Percentiles rank a stretch among this genome's conserved stretches.
Evolutionary conservation across 2,113 vertebrate genomes (phyloP).

Genomic region (Platanista minor): DNA sequence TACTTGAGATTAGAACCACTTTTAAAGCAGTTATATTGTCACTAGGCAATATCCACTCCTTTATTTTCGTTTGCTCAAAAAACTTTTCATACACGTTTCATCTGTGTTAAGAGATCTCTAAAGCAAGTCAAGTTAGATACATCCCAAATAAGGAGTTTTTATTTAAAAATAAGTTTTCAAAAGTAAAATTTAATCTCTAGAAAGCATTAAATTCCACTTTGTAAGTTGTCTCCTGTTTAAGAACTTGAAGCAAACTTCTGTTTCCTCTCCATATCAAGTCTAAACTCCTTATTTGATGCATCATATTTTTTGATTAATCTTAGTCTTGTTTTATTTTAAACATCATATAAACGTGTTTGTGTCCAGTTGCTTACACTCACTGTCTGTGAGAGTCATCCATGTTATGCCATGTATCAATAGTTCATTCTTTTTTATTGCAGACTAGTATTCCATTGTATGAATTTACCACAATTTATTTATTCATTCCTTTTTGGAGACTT

Average conservation of each 20-base stretch:
- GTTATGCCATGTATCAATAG: neutral
- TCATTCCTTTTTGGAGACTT: neutral
- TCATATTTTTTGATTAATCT: neutral
- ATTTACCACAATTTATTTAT: neutral
- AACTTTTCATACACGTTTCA: neutral
- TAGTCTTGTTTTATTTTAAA: neutral
- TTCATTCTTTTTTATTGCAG: neutral
- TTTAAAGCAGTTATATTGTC: neutral
- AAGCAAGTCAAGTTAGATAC: neutral
- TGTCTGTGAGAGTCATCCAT: neutral
- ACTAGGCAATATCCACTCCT: neutral
- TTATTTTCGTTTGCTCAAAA: slow-evolving; percentile 18
- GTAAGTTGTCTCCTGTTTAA: neutral
- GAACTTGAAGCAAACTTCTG: neutral
- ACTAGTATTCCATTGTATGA: neutral
- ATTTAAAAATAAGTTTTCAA: neutral
- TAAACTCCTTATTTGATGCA: neutral
- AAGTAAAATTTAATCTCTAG: slow-evolving; percentile 28
- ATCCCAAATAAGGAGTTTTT: neutral
- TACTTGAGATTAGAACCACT: slow-evolving; percentile 22
- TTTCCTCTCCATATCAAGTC: neutral
- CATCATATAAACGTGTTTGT: neutral
- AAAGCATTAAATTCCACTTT: neutral
- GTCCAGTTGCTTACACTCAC: neutral
- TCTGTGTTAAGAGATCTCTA: neutral